These are phyloP conservation scores for Podarcis muralis DNA, from an alignment of 2,113 vertebrate species.

Conservation along the genomic window DNA sequence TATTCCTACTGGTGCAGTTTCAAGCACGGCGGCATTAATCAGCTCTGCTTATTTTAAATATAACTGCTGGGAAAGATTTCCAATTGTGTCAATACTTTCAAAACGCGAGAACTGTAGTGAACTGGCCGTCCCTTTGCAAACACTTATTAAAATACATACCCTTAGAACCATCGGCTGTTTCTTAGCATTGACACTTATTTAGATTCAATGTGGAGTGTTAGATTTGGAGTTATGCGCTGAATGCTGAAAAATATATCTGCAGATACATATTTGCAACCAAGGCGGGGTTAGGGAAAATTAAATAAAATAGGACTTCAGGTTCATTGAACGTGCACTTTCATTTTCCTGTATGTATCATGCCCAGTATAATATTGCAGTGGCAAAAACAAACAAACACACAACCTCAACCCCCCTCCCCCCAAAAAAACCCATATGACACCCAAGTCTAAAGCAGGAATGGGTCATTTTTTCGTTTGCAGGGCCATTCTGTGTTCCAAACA, in stretches of 20 bases:
- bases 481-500: background rate
- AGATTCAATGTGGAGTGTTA: background rate
- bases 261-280: background rate
- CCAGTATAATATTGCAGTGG: background rate
- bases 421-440: too few species aligned
- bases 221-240: background rate
- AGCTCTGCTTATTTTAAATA: slow-evolving; percentile 25
- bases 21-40: slow-evolving; percentile 21
- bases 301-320: background rate
- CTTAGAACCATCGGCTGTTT: background rate
- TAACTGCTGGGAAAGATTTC: background rate
- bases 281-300: background rate
- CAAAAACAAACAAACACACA: background rate
- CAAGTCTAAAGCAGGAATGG: background rate
- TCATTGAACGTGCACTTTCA: background rate
- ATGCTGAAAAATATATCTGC: slow-evolving; percentile 6
- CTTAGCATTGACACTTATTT: background rate
- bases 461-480: background rate
- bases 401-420: too few species aligned
- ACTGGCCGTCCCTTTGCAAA: slow-evolving; percentile 10
- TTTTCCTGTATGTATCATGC: background rate
- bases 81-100: slow-evolving; percentile 4
- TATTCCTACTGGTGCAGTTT: slow-evolving; percentile 47
- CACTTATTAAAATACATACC: slow-evolving; percentile 12
- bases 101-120: slow-evolving; percentile 24